Evolutionary conservation across 2,113 vertebrate species (phyloP), one percentile per base, ranked within the genome.

Genomic region (Motacilla tschutschensis): DNA sequence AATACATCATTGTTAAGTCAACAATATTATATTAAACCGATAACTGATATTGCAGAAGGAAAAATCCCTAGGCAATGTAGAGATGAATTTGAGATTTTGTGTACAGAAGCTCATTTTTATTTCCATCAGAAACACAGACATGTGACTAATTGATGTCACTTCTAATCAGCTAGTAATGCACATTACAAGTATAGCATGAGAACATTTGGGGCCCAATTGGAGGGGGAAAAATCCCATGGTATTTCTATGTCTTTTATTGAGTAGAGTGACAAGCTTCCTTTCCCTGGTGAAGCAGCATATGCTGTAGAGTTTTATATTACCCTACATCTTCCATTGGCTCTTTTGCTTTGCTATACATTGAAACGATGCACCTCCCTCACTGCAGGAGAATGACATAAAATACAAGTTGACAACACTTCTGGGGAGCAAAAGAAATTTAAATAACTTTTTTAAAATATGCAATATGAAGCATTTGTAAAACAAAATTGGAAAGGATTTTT

Each of bases 1-100:
- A 97, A 99, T 99, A 97, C 79, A 99, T 99, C 99, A 99, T 97
- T 96, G 97, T 98, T 98, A 99, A 98, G 98, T 98, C 98, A 99
- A 98, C 98, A 98, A 98, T 98, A 98, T 98, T 98, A 98, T 98
- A 99, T 98, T 98, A 98, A 98, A 98, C 96, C 91, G 95, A 96
- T 97, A 98, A 98, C 95, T 96, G 97, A 98, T 98, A 98, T 96
- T 97, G 95, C 96, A 72, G 97, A 96, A 97, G 97, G 82, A 93
- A 95, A 97, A 96, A 96, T 98, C 98, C 98, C 96, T 96, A 97
- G 98, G 98, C 98, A 83, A 98, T 95, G 94, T 86, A 88, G 97
- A 98, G 97, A 98, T 98, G 97, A 97, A 98, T 98, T 98, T 97
- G 95, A 97, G 96, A 97, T 94, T 96, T 97, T 94, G 92, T 87